phyloP scores from a whole-genome alignment of 2,113 vertebrate genomes.

The Gymnarchus niloticus region DNA sequence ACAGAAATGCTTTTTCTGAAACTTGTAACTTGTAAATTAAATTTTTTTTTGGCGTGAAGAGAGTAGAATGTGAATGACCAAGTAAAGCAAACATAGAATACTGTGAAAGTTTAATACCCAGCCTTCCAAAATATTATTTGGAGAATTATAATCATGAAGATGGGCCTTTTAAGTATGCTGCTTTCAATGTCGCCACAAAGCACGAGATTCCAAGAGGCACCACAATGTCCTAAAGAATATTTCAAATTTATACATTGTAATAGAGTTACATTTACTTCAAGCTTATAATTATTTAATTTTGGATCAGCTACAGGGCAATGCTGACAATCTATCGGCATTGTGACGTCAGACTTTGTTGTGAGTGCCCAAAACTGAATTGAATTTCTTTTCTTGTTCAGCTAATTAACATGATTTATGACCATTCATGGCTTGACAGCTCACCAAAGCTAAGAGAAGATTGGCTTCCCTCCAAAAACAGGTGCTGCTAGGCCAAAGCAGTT shows the following conservation, averaged over 20 bases:
- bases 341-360: neutral
- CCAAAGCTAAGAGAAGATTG: conserved; percentile 51
- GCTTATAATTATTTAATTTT: neutral
- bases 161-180: conserved; percentile 16
- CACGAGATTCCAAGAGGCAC: neutral
- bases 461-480: conserved; percentile 54
- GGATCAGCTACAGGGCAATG: neutral
- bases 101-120: conserved; percentile 20
- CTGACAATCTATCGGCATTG: neutral
- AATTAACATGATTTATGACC: conserved; percentile 66
- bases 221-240: neutral
- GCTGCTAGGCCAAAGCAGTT: conserved; percentile 50
- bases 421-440: conserved; percentile 46
- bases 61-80: conserved; percentile 30
- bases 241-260: neutral
- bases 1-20: conserved; percentile 22
- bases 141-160: conserved; percentile 33
- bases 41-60: conserved; percentile 29
- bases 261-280: neutral
- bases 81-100: conserved; percentile 27
- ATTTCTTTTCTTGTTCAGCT: conserved; percentile 55
- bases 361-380: neutral
- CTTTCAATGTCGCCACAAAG: conserved; percentile 2
- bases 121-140: conserved; percentile 24
- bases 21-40: conserved; percentile 23